phyloP scores from a whole-genome alignment of 2,113 vertebrate genomes.

The Enhydra lutris region DNA sequence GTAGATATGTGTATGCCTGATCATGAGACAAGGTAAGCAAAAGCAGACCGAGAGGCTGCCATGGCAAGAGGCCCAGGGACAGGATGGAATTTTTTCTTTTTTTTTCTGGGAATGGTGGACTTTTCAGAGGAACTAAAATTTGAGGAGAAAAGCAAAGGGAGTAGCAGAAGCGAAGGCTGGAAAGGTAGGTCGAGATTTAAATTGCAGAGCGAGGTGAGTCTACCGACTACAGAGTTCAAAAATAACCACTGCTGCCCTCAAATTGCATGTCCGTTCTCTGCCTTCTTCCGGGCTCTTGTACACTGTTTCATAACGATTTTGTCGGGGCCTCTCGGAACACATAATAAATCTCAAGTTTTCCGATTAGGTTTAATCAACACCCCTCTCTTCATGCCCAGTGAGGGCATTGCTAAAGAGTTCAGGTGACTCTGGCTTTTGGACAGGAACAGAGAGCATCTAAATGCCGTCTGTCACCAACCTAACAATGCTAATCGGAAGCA shows the following conservation, averaged over 20 bases:
- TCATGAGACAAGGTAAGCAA: not conserved
- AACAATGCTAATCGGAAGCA: not conserved
- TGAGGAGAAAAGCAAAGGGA: not conserved
- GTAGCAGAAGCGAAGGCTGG: not conserved
- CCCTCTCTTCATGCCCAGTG: not conserved
- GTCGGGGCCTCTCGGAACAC: not conserved
- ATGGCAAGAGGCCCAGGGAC: not conserved
- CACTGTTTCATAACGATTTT: not conserved
- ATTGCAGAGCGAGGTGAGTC: not conserved
- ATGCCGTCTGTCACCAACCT: not conserved
- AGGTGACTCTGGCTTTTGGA: not conserved
- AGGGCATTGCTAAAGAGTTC: not conserved
- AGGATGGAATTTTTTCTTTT: not conserved
- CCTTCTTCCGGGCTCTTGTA: not conserved
- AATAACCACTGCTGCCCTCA: not conserved
- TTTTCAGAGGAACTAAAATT: constrained; percentile 7
- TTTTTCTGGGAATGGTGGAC: not conserved
- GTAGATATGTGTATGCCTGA: not conserved
- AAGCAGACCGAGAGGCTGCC: not conserved
- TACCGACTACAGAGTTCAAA: not conserved
- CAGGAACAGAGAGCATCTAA: not conserved
- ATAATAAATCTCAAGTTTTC: not conserved
- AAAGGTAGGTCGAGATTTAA: not conserved
- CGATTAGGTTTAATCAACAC: not conserved
- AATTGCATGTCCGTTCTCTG: not conserved